Evolutionary conservation across 1,140 invertebrate species (phyloP), one percentile per base, ranked within the genome.

Genomic region (Saccostrea cuccullata): DNA sequence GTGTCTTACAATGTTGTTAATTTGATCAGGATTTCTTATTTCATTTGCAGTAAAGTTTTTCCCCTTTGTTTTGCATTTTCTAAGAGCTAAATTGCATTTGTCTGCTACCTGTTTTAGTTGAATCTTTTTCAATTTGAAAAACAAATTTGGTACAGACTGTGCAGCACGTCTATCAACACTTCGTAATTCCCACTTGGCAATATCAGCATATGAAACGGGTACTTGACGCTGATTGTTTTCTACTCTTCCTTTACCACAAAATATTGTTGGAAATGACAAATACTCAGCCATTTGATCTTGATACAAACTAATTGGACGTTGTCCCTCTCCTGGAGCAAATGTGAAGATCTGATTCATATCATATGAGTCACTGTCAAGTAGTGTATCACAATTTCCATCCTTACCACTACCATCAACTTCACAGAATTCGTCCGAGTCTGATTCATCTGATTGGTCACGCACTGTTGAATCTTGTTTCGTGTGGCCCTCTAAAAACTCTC

Each of bases 231-330:
- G 47, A 47, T 47, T 9, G 9, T 88, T 86, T 9, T 60, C 70
- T 23, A 23, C n/a, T 83, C 89, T 64, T 82, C 55, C 85, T 82
- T 91, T 70, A 12, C 91, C 91, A 89, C 90, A 89, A 86, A 88
- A 91, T 88, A 91, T 90, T 55, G 88, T 83, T 64, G 89, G 91
- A 87, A 91, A 91, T 36, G 86, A 82, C 13, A 91, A 77, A 87
- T 56, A 87, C 36, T 88, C 87, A 23, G 89, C 88, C 86, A 87
- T 82, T 47, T 86, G 17, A 64, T 88, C 89, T 84, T 86, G 60
- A 85, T 83, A 87, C 55, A 88, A 77, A 73, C 87, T 88, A n/a
- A 88, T 56, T 36, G 87, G 87, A 23, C 60, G 60, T 60, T 88
- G 86, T n/a, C 85, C 60, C 30, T 88, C 87, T 64, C 58, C 85